These are phyloP conservation scores for Phaonia tiefii DNA, from an alignment of 2,888 invertebrate species.

Conservation along the genomic window DNA sequence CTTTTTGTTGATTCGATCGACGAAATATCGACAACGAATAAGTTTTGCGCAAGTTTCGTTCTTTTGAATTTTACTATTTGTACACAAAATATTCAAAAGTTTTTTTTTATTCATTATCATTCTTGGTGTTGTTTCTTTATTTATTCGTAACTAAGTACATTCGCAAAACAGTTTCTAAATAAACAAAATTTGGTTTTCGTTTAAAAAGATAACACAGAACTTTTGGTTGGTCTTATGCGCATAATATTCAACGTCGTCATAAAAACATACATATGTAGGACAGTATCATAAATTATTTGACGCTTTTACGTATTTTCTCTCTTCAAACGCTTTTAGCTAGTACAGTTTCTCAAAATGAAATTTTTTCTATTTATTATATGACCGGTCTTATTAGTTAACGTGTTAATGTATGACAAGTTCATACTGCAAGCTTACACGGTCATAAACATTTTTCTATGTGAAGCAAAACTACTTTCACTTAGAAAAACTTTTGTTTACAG, in stretches of 20 bases:
- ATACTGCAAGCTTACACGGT: too few relatives aligned
- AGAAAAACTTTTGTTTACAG: too few relatives aligned
- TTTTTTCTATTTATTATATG: too few relatives aligned
- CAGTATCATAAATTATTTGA: conserved; percentile 17
- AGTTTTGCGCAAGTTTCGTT: not conserved
- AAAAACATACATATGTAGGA: not conserved
- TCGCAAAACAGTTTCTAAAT: not conserved
- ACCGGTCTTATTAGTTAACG: too few relatives aligned
- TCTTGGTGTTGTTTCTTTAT: conserved; percentile 22
- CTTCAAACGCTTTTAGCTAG: not conserved
- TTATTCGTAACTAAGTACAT: not conserved
- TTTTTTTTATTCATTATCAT: conserved; percentile 19
- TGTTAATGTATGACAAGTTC: too few relatives aligned
- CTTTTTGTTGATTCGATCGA: conserved; percentile 23
- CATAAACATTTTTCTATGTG: too few relatives aligned
- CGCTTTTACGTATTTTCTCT: not conserved
- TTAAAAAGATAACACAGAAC: conserved; percentile 16
- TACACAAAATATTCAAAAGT: conserved; percentile 18
- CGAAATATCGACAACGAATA: conserved; percentile 1
- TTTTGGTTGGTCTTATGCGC: conserved; percentile 6
- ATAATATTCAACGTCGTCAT: not conserved
- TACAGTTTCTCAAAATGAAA: conserved; percentile 19
- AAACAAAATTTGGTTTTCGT: not conserved
- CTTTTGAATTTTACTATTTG: not conserved
- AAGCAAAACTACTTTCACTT: too few relatives aligned